These are phyloP conservation scores for Proteles cristata DNA, from an alignment of 2,113 vertebrate genomes.

Conservation along the genomic window DNA sequence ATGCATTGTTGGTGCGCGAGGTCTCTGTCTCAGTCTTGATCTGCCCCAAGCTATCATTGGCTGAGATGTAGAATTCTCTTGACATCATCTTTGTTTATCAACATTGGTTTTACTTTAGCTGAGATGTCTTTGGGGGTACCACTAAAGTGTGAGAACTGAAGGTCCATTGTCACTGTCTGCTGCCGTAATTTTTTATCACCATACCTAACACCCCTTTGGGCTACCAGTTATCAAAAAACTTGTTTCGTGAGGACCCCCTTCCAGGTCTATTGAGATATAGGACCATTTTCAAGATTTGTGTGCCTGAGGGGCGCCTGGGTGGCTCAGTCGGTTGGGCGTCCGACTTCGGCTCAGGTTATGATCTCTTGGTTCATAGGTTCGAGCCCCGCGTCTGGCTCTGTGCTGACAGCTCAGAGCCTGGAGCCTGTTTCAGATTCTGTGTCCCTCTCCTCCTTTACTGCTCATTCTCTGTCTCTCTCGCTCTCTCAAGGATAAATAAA, in stretches of 20 bases:
- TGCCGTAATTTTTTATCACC: background rate
- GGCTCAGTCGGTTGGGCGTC: too few relatives aligned
- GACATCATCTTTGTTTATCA: background rate
- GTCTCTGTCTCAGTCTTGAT: background rate
- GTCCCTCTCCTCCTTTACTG: too few relatives aligned
- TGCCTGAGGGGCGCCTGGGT: background rate
- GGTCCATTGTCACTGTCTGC: background rate
- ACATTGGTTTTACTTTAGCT: background rate
- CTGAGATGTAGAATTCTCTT: background rate
- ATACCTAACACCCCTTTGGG: background rate
- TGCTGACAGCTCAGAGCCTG: too few relatives aligned
- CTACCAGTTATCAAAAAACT: background rate
- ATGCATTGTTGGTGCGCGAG: background rate
- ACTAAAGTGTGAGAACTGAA: background rate
- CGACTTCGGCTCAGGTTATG: too few relatives aligned
- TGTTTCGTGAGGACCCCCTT: background rate
- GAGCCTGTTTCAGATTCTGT: too few relatives aligned
- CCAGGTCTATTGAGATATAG: background rate
- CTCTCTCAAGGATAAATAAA: too few relatives aligned
- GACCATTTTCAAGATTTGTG: background rate
- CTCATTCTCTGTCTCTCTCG: too few relatives aligned
- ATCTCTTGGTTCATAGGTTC: too few relatives aligned
- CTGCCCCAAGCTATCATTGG: background rate
- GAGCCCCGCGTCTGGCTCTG: too few relatives aligned
- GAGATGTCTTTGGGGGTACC: background rate